Evolutionary conservation across 2,888 invertebrate genomes (phyloP).

Genomic region (Trypoxylon attenuatum): DNA sequence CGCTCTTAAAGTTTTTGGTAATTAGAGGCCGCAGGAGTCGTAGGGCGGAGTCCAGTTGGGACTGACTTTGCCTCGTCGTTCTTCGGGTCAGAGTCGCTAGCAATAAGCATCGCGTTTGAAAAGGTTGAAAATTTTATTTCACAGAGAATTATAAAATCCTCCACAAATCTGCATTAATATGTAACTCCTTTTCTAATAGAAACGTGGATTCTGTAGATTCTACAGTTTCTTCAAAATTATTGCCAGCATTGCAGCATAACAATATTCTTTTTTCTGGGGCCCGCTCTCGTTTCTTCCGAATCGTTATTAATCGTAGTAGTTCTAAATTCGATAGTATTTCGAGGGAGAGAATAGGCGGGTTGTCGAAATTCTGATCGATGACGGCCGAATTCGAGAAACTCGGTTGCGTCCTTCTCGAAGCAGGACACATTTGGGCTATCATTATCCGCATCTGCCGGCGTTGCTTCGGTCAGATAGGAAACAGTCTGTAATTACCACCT

Average conservation of each 20-base stretch:
- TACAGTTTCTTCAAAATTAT: background rate
- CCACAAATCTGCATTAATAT: conserved; percentile 59
- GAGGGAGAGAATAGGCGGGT: conserved; percentile 25
- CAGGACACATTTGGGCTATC: conserved; percentile 68
- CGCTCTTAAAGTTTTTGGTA: conserved; percentile 67
- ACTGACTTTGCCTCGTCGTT: conserved; percentile 38
- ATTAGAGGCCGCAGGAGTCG: conserved; percentile 63
- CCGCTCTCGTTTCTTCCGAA: too few relatives aligned
- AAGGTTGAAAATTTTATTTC: conserved; percentile 46
- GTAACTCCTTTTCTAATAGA: conserved; percentile 43
- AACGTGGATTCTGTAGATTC: conserved; percentile 27
- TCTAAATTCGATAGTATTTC: too few relatives aligned
- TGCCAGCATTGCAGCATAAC: background rate
- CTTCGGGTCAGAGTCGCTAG: conserved; percentile 21
- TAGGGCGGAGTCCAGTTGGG: conserved; percentile 51
- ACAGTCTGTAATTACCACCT: conserved; percentile 60
- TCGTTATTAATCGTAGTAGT: too few relatives aligned
- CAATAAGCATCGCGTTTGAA: conserved; percentile 21
- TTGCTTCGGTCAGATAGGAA: conserved; percentile 45
- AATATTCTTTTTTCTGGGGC: background rate
- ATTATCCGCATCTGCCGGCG: conserved; percentile 70
- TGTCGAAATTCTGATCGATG: conserved; percentile 51
- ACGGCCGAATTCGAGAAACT: conserved; percentile 52
- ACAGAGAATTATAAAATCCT: conserved; percentile 36
- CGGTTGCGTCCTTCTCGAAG: conserved; percentile 44